phyloP scores from a whole-genome alignment of 1,140 invertebrate species.

The Drosophila hydei region DNA sequence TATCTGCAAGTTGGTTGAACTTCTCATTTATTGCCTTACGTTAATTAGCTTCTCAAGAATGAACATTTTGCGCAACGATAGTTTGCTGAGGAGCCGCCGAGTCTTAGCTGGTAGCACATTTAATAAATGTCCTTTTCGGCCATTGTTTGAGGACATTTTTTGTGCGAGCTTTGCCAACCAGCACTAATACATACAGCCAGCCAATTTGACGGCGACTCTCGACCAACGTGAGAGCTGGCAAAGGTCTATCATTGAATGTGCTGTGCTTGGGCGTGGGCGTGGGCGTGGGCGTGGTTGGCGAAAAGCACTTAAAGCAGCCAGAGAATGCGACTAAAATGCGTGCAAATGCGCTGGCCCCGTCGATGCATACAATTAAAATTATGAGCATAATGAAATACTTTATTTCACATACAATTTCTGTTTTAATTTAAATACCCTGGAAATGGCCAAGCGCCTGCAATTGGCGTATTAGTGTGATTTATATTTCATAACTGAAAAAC shows the following conservation, averaged over 20 bases:
- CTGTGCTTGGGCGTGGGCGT: neutral
- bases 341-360: constrained; percentile 32
- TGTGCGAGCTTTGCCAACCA: constrained; percentile 11
- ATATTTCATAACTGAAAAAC: too few species aligned
- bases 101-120: constrained; percentile 4
- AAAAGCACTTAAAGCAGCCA: constrained; percentile 43
- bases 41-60: constrained; percentile 23
- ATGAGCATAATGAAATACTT: constrained; percentile 54
- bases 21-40: neutral
- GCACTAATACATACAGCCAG: constrained; percentile 22
- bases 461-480: constrained; percentile 2
- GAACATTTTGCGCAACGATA: constrained; percentile 27
- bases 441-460: neutral
- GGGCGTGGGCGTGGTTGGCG: neutral
- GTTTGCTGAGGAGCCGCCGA: constrained; percentile 19
- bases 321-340: constrained; percentile 56
- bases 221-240: constrained; percentile 6
- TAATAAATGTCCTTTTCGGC: constrained; percentile 19
- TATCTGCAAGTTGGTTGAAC: neutral
- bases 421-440: constrained; percentile 42
- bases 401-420: constrained; percentile 59
- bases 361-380: constrained; percentile 64
- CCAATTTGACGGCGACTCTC: constrained; percentile 28
- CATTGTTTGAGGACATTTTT: constrained; percentile 22
- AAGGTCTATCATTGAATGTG: constrained; percentile 38